phyloP scores from a whole-genome alignment of 2,113 vertebrate genomes.

The Gnathonemus echidnorhynchus region DNA sequence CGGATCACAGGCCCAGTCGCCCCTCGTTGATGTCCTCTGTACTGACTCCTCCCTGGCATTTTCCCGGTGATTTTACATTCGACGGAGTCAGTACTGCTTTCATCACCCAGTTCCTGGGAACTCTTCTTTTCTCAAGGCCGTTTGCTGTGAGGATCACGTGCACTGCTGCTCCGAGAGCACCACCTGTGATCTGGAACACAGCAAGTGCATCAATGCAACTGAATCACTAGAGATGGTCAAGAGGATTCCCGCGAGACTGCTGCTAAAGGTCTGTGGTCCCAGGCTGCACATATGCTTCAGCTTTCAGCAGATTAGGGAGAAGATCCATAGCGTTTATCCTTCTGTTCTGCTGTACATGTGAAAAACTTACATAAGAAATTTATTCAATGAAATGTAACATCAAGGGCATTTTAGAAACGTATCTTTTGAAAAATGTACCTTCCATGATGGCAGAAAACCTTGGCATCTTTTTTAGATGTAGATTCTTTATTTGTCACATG shows the following conservation, averaged over 20 bases:
- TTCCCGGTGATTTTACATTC: not conserved
- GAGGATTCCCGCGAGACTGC: slow-evolving; percentile 23
- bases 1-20: not conserved
- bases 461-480: not conserved
- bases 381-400: not conserved
- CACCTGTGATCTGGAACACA: slow-evolving; percentile 31
- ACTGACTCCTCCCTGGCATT: not conserved
- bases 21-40: not conserved
- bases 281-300: not conserved
- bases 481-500: too few species aligned
- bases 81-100: not conserved
- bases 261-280: slow-evolving; percentile 32
- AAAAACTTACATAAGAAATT: too few species aligned
- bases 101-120: not conserved
- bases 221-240: slow-evolving; percentile 40
- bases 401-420: not conserved
- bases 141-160: slow-evolving; percentile 59
- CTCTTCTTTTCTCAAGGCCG: slow-evolving; percentile 45
- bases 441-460: not conserved
- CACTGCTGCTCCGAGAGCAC: slow-evolving; percentile 57
- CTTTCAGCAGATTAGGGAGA: not conserved
- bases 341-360: not conserved
- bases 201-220: slow-evolving; percentile 45
- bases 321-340: not conserved
- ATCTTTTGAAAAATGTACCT: not conserved